A percentile compares a stretch with the other conserved stretches of the same genome.
Conservation (phyloP, 2,113 vertebrate genomes). For the Phalacrocorax aristotelis region DNA sequence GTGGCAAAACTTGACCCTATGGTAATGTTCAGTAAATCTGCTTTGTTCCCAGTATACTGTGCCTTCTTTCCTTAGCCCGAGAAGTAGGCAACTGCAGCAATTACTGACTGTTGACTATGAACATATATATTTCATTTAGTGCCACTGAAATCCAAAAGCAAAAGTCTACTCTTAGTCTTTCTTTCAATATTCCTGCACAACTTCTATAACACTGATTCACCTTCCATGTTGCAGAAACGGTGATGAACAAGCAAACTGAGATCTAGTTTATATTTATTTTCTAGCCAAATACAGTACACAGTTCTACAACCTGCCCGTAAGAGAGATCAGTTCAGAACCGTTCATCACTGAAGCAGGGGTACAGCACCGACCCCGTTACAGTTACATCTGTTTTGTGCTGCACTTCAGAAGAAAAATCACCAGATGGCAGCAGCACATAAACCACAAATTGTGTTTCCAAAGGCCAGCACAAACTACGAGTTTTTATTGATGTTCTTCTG, state of each 20-base stretch:
- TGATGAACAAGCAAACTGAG: neutral
- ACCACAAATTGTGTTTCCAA: neutral
- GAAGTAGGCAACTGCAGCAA: neutral
- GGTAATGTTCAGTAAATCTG: neutral
- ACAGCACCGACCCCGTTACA: too few relatives aligned
- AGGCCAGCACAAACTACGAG: neutral
- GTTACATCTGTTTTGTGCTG: neutral
- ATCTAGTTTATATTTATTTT: neutral
- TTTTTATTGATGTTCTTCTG: neutral
- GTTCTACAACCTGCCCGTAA: neutral
- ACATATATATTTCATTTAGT: neutral
- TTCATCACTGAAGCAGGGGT: neutral
- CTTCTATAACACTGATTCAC: neutral
- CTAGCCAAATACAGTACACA: neutral
- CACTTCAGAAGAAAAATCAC: neutral
- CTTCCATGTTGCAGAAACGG: neutral
- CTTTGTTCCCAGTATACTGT: neutral
- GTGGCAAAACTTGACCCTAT: neutral
- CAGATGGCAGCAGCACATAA: constrained; percentile 74
- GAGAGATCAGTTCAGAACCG: neutral
- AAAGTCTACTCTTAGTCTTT: neutral
- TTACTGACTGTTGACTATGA: neutral
- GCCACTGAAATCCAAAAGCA: neutral
- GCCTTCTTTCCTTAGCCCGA: neutral
- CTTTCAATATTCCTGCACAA: neutral